Base-by-base conservation (phyloP, 2,113 vertebrate genomes). In the Peromyscus maniculatus region DNA sequence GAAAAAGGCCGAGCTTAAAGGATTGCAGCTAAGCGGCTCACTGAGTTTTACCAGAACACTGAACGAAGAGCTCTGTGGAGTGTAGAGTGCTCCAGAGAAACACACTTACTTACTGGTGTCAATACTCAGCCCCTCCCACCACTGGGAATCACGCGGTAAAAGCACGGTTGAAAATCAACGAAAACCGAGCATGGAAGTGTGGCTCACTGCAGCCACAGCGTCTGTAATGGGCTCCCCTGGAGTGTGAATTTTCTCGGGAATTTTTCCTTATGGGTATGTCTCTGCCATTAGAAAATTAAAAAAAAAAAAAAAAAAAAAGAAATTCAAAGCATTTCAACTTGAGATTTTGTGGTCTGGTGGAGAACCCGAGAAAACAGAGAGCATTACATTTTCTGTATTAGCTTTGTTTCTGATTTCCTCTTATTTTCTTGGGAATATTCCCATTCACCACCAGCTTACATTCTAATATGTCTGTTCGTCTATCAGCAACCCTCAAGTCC, bases 321-420 rank as follows among this genome's bases (percentile, higher is more conserved):
- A 91, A 83, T 59, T 78, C 39, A 89, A 86, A 92, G 87, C 24
- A 75, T 52, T 91, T 87, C 59, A 92, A 62, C 71, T 91, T 74
- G 52, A 96, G 80, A 52, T 90, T 80, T 71, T 59, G 62, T 87
- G 83, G 59, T 77, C 80, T 26, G 67, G 43, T 83, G 36, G 83
- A 79, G 39, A 91, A 57, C 2, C 36, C 49, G 39, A 91, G 94
- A 75, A 88, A 88, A 84, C 7, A 82, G 55, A 79, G 24, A 90
- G 93, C 28, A 39, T 11, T 75, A 59, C 52, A 62, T 17, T 82
- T 87, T 93, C 55, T 49, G 64, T 46, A 9, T 5, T 89, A 2
- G 24, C 13, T 82, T 79, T 59, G 15, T 64, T 72, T 94, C 71
- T 39, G 5, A 31, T 77, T 71, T 95, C 66, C 15, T 71, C 1